Evolutionary conservation across 2,797 vertebrate genomes (phyloP), one percentile per base, ranked within the genome.

Genomic region (Dryobates pubescens): DNA sequence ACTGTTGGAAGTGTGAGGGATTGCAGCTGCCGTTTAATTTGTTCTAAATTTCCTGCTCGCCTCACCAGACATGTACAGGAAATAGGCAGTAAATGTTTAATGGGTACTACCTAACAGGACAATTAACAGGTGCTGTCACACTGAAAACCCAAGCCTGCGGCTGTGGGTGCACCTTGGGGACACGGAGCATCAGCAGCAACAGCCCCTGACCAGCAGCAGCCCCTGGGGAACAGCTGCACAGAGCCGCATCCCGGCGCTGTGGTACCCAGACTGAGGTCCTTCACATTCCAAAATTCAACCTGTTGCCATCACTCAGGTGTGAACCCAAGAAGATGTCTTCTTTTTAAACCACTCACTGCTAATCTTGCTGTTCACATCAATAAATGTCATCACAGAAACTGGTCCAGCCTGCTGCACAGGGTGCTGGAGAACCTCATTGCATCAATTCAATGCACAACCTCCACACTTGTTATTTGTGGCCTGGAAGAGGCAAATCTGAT

Each of bases 61-160:
- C 96, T 96, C 93, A 9, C 93, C 96, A 97, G 97, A 96, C 96
- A 19, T 88, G 97, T 89, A 96, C 96, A 97, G 97, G 97, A 97
- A 97, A 97, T 95, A 96, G 96, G 97, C 93, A 97, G 96, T 97
- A 97, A 98, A 97, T 85, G 96, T 97, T 97, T 97, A 97, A 97
- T 97, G 68, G 97, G 86, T 96, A 96, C 87, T 96, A 96, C 94
- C 96, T 96, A 95, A 95, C 95, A 82, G 92, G 86, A 96, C 94
- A 96, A 96, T 97, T 96, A 97, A 95, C 96, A 97, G 97, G 97
- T 97, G 96, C 96, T 96, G 96, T 96, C 95, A 94, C 80, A 95
- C 70, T 24, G 72, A 90, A 95, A 96, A 93, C 15, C 89, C 94
- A 43, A 62, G 61, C 45, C 82, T 54, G 78, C 30, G 17, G 4